Evolutionary conservation across 2,888 invertebrate genomes (phyloP).

Genomic region (Cosmopolites sordidus): DNA sequence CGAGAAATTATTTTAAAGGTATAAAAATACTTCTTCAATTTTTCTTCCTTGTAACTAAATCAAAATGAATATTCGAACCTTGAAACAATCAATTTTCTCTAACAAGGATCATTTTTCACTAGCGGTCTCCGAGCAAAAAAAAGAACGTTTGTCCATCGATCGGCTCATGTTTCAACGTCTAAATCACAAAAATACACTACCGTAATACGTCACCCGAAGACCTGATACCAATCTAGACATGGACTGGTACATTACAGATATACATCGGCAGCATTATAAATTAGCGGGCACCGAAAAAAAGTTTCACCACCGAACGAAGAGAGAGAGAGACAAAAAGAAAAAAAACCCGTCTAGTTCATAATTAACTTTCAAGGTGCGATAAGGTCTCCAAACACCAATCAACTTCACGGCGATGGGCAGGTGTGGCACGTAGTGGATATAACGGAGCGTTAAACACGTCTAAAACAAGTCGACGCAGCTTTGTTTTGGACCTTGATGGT

Average conservation of each 20-base stretch:
- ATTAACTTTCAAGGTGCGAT: neutral
- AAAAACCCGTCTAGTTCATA: neutral
- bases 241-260: neutral
- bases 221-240: neutral
- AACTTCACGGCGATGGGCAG: neutral
- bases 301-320: neutral
- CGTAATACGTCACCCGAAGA: neutral
- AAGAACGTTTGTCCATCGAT: too few relatives aligned
- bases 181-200: neutral
- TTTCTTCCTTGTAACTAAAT: too few relatives aligned
- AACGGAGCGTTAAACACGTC: too few relatives aligned
- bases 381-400: neutral
- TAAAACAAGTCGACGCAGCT: too few relatives aligned
- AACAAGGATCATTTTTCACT: too few relatives aligned
- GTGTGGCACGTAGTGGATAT: neutral
- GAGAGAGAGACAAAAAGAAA: neutral
- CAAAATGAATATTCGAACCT: too few relatives aligned
- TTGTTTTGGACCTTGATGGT: too few relatives aligned
- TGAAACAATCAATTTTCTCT: too few relatives aligned
- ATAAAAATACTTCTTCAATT: too few relatives aligned
- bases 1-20: too few relatives aligned
- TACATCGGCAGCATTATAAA: neutral
- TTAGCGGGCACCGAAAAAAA: neutral
- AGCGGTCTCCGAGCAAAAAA: too few relatives aligned
- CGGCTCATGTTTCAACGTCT: too few relatives aligned